Evolutionary conservation across 2,888 invertebrate species (phyloP), one percentile per base, ranked within the genome.

Genomic region (Limenitis arthemis): DNA sequence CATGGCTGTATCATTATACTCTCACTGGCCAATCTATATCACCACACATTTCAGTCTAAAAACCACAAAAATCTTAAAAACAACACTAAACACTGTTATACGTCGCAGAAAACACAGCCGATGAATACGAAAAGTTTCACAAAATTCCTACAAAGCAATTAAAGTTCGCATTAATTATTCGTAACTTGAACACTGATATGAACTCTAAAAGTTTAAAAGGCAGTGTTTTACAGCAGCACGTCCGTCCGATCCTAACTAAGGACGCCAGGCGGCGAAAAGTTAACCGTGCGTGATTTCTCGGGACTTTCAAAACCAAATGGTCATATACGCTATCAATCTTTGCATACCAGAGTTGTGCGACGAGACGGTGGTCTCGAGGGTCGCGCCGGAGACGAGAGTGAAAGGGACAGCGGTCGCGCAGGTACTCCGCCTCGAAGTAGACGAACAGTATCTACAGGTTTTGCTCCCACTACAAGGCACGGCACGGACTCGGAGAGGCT

Each of bases 241-340:
- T 74, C 75, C 73, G 76, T 69, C 74, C 73, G 77, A 65, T 71
- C 73, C 71, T 76, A 77, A 82, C 72, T 78, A 77, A 83, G 82
- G 84, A 85, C 84, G 86, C 83, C 79, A 80, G 80, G 78, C 79
- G 75, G 83, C 83, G 82, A 84, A 86, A 86, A 82, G 69, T 82
- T 78, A 81, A 77, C 79, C 79, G 85, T 77, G 82, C 86, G 85
- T 85, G 86, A 86, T 86, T 86, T 85, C 86, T 80, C 72, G 73
- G 75, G 77, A 79, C 78, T 79, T 79, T 82, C 80, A 82, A 81
- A 84, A 83, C 78, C 86, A 77, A 86, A 86, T 85, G 84, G 86
- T 83, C 86, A 76, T 84, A 86, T 81, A 85, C 78, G 79, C 85
- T 86, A 85, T 85, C 85, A 85, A 84, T 86, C 86, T 86, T 86